A percentile compares a stretch with the other conserved stretches of the same genome.
Evolutionary conservation across 2,888 invertebrate species (phyloP).

Genomic region (Taenaris catops): DNA sequence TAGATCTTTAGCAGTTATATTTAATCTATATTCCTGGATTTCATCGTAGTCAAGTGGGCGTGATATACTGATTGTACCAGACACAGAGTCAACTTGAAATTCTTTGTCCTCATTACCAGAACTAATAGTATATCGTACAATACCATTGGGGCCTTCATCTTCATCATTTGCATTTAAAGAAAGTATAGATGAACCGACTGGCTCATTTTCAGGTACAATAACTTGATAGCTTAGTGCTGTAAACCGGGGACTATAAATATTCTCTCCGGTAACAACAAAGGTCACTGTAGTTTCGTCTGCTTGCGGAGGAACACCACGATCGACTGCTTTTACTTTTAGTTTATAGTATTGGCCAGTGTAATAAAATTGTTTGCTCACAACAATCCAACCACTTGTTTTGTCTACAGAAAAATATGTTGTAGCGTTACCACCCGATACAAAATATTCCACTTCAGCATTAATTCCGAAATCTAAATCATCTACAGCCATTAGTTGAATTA

Average conservation of each 20-base stretch:
- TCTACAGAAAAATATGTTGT: slow-evolving; percentile 87
- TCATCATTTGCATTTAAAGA: slow-evolving; percentile 91
- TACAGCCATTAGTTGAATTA: slow-evolving; percentile 86
- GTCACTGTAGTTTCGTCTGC: slow-evolving; percentile 86
- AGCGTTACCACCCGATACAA: slow-evolving; percentile 87
- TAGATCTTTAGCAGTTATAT: slow-evolving; percentile 92
- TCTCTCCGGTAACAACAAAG: slow-evolving; percentile 92
- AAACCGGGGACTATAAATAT: slow-evolving; percentile 89
- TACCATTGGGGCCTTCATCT: slow-evolving; percentile 94
- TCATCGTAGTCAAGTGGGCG: slow-evolving; percentile 92
- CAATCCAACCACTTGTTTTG: slow-evolving; percentile 89
- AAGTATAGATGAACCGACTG: slow-evolving; percentile 90
- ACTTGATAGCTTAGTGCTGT: slow-evolving; percentile 92
- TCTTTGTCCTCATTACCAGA: slow-evolving; percentile 90
- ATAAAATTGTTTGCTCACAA: slow-evolving; percentile 81
- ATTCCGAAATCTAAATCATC: slow-evolving; percentile 92
- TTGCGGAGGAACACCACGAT: slow-evolving; percentile 93
- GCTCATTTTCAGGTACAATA: slow-evolving; percentile 94
- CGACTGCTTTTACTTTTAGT: slow-evolving; percentile 87
- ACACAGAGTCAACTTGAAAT: slow-evolving; percentile 87
- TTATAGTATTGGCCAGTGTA: slow-evolving; percentile 83
- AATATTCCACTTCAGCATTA: slow-evolving; percentile 93
- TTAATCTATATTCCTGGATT: slow-evolving; percentile 90
- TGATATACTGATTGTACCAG: slow-evolving; percentile 89
- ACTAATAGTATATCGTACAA: slow-evolving; percentile 90